Conservation (phyloP, 2,113 vertebrate species). For the Indri indri region DNA sequence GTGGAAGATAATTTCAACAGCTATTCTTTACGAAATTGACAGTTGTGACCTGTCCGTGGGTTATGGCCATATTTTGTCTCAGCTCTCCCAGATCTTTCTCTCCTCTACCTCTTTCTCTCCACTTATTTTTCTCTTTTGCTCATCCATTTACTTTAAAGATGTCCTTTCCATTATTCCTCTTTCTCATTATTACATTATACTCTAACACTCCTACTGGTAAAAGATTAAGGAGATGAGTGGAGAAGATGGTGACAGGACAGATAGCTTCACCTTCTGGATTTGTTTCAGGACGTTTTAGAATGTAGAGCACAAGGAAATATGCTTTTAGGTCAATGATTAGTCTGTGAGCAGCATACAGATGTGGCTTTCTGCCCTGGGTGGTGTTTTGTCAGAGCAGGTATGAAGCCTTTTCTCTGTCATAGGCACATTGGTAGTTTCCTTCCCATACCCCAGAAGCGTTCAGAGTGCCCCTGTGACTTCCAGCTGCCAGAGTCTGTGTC, state of each 20-base stretch:
- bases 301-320: neutral
- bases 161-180: neutral
- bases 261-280: neutral
- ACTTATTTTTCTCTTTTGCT: neutral
- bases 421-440: rapidly evolving
- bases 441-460: neutral
- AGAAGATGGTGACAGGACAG: neutral
- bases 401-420: neutral
- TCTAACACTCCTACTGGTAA: neutral
- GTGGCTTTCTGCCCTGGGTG: neutral
- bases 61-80: neutral
- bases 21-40: neutral
- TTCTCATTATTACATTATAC: neutral
- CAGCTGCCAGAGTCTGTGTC: neutral
- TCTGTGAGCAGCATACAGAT: neutral
- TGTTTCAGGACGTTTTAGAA: neutral
- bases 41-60: neutral
- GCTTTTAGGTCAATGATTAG: neutral
- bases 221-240: neutral
- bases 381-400: neutral
- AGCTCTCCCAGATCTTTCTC: neutral
- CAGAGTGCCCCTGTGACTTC: rapidly evolving
- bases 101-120: neutral
- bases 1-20: neutral
- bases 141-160: neutral